Conservation (phyloP, 1,140 invertebrate species). For the Bombus impatiens region DNA sequence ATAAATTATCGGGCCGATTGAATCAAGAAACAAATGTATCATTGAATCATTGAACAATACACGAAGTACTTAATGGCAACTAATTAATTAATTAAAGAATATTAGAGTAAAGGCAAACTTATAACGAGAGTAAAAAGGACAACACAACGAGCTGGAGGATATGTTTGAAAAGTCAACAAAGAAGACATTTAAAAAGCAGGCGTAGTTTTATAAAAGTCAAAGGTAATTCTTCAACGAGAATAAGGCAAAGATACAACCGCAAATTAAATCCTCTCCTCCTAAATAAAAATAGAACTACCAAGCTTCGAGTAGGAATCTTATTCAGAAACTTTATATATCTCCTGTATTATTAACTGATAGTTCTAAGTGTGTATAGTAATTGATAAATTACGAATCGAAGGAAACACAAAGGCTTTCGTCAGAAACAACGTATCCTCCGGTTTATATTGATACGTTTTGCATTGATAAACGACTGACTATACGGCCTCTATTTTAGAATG, state of each 20-base stretch:
- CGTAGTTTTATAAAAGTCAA: constrained; percentile 19
- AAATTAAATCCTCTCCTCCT: constrained; percentile 4
- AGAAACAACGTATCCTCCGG: not conserved
- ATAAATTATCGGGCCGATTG: too few species aligned
- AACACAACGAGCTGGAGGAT: not conserved
- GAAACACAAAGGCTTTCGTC: too few species aligned
- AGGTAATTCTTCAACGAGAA: constrained; percentile 9
- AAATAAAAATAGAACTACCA: constrained; percentile 3
- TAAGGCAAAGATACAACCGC: not conserved
- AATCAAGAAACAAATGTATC: not conserved
- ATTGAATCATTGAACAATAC: not conserved
- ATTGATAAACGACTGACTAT: not conserved
- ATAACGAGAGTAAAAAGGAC: not conserved
- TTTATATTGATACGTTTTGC: not conserved
- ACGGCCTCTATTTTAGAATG: not conserved
- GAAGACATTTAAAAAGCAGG: not conserved
- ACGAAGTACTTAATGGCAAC: too few species aligned
- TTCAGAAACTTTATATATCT: not conserved
- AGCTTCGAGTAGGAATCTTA: not conserved
- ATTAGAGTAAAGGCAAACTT: not conserved
- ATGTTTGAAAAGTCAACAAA: constrained; percentile 21
- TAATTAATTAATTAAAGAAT: not conserved
- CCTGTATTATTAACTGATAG: not conserved
- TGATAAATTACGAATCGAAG: too few species aligned
- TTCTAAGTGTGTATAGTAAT: too few species aligned